Evolutionary conservation across 1,140 invertebrate genomes (phyloP).

Genomic region (Palaemon carinicauda): DNA sequence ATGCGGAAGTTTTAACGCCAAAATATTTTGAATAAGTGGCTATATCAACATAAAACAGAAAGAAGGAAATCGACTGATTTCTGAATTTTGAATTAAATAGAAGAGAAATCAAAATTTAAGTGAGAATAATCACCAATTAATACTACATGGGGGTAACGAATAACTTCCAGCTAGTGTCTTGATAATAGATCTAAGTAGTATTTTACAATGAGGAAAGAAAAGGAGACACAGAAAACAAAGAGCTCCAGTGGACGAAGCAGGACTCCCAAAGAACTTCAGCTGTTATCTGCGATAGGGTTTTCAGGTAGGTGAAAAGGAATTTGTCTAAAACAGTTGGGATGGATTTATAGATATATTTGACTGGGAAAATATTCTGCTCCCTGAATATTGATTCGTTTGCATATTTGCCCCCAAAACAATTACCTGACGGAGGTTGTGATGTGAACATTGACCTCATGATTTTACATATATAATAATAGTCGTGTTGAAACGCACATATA

Average conservation of each 20-base stretch:
- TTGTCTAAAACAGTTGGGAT: too few species aligned
- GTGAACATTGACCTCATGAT: too few species aligned
- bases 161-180: too few species aligned
- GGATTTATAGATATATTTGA: neutral
- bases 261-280: conserved; percentile 21
- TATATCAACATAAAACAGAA: neutral
- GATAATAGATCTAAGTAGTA: neutral
- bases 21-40: neutral
- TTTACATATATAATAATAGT: neutral
- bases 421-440: too few species aligned
- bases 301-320: neutral
- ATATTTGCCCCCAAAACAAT: neutral
- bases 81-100: neutral
- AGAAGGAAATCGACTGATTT: too few species aligned
- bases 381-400: too few species aligned
- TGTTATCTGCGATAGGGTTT: conserved; percentile 37
- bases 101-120: too few species aligned
- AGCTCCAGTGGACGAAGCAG: neutral
- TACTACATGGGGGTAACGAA: too few species aligned
- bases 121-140: too few species aligned
- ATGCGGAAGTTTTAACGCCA: neutral
- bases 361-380: too few species aligned
- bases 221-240: neutral
- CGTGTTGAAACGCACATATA: neutral
- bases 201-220: neutral